Evolutionary conservation across 2,888 invertebrate genomes (phyloP), one percentile per base, ranked within the genome.

Genomic region (Mimas tiliae): DNA sequence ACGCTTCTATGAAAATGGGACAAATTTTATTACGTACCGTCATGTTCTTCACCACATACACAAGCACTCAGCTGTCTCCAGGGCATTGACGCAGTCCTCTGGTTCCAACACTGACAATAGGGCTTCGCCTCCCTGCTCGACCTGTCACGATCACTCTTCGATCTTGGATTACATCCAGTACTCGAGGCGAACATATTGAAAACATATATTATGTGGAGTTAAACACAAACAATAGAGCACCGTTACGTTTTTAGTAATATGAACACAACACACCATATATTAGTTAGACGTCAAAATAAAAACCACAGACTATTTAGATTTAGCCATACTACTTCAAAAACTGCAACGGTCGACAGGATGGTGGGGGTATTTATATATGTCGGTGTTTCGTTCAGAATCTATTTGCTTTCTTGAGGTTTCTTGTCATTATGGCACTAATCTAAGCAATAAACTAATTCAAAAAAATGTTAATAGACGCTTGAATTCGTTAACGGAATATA

Each of bases 41-140:
- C 84, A 64, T 85, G 78, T 45, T 94, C 92, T 80, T 95, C 95
- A 6, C 95, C 95, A 76, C 95, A 95, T n/a, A 82, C 77, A 76
- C 95, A 95, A 2, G 73, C 75, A 48, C 77, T 80, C 65, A 84
- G 71, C 67, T 84, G 77, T 50, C 82, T 82, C 87, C 87, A 87
- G 3, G 81, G 69, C 51, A 83, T 72, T 21, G 89, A 86, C 16
- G 74, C 72, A 51, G 62, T 65, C 33, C 82, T 80, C 69, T 80
- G 81, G 42, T 74, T 78, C 85, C 86, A 88, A 74, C 93, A 92
- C 65, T 82, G 75, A 71, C 94, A 93, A 71, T 81, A 93, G 16
- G 93, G 86, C 66, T 80, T 86, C 16, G 89, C 84, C 47, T 76
- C 67, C 27, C 72, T 71, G 7, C 58, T 6, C 0, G 58, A 58